phyloP scores from a whole-genome alignment of 2,113 vertebrate species.

The Dicerorhinus sumatrensis region DNA sequence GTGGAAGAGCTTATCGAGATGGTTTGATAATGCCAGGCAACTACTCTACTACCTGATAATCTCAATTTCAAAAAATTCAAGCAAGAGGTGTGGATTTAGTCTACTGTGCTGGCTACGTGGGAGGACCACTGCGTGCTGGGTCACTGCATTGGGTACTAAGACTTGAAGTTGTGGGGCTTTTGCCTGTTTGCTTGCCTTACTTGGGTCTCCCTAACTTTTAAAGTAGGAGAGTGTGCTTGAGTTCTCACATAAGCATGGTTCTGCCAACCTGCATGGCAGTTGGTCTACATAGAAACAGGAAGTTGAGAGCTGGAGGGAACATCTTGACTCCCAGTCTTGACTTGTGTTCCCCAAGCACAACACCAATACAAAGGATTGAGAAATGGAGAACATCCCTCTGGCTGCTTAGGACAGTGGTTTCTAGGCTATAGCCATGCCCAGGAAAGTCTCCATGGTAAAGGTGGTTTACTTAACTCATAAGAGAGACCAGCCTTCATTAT shows the following conservation, averaged over 20 bases:
- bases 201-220: neutral
- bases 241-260: neutral
- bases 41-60: neutral
- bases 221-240: neutral
- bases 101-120: neutral
- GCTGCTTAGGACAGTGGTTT: conserved; percentile 14
- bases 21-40: neutral
- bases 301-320: neutral
- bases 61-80: conserved; percentile 29
- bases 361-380: neutral
- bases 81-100: neutral
- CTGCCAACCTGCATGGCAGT: neutral
- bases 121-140: neutral
- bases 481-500: neutral
- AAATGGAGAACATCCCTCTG: neutral
- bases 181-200: neutral
- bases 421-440: neutral
- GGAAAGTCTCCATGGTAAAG: neutral
- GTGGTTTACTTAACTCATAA: neutral
- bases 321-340: neutral
- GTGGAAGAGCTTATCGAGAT: conserved; percentile 36
- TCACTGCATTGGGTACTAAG: neutral
- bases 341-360: neutral
- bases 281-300: neutral
- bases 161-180: conserved; percentile 10